Percentiles rank a stretch among this genome's conserved stretches.
Evolutionary conservation across 2,113 vertebrate species (phyloP).

Genomic region (Carollia perspicillata): DNA sequence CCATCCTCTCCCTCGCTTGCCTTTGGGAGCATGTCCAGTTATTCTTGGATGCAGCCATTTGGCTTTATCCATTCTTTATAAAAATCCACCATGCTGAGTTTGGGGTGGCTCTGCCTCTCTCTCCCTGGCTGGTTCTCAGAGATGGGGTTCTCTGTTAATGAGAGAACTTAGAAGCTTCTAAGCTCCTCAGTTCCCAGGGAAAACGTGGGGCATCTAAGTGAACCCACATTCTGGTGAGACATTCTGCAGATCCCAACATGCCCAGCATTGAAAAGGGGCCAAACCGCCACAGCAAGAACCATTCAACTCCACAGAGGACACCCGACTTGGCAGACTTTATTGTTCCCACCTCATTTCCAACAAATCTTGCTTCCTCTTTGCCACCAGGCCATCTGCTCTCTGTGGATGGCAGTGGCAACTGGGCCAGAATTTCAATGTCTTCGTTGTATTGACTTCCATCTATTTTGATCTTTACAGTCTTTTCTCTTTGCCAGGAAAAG

Average conservation of each 20-base stretch:
- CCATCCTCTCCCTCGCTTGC: not conserved
- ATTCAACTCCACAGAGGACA: not conserved
- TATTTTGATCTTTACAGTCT: constrained; percentile 64
- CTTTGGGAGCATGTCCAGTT: not conserved
- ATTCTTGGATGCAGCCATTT: not conserved
- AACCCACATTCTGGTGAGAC: not conserved
- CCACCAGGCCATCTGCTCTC: not conserved
- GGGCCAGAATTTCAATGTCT: constrained; percentile 60
- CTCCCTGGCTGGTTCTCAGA: not conserved
- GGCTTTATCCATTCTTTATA: not conserved
- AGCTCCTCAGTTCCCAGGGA: too few species aligned
- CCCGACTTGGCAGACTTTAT: not conserved
- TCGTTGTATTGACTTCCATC: constrained; percentile 68
- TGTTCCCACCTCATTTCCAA: not conserved
- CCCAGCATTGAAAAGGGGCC: not conserved
- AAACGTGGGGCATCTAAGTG: not conserved
- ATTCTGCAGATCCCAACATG: not conserved
- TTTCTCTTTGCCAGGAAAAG: constrained; percentile 58
- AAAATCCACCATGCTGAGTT: not conserved
- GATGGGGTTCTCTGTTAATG: not conserved
- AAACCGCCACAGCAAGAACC: not conserved
- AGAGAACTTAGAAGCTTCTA: not conserved
- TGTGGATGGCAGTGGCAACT: constrained; percentile 52
- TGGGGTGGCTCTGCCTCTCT: not conserved
- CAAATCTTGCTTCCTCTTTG: not conserved